These are phyloP conservation scores for Mastacembelus armatus DNA, from an alignment of 2,797 vertebrate genomes.

Conservation along the genomic window DNA sequence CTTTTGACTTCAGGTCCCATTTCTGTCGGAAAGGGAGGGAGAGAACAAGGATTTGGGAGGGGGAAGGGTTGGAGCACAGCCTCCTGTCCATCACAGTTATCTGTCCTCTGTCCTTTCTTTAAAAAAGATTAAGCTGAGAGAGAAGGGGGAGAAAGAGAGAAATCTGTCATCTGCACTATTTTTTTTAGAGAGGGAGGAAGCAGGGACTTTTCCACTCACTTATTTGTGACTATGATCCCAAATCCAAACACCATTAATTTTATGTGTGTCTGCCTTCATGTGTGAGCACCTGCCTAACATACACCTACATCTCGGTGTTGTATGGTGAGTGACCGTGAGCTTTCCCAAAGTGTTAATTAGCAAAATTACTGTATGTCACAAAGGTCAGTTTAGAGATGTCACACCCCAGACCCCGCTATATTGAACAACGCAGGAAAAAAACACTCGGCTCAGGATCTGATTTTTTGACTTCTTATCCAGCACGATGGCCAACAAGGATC, in stretches of 20 bases:
- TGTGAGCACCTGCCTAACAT: slow-evolving; percentile 46
- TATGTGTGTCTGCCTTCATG: slow-evolving; percentile 42
- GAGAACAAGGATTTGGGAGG: background rate
- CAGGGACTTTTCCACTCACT: slow-evolving; percentile 84
- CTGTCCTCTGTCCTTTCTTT: slow-evolving; percentile 68
- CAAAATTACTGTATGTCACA: slow-evolving; percentile 64
- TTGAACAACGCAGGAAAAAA: slow-evolving; percentile 55
- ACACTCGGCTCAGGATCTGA: slow-evolving; percentile 71
- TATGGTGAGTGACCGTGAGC: slow-evolving; percentile 27
- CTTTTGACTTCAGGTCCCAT: slow-evolving; percentile 65
- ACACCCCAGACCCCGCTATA: slow-evolving; percentile 25
- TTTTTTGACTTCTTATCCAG: slow-evolving; percentile 47
- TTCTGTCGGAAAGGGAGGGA: slow-evolving; percentile 47
- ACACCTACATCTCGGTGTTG: slow-evolving; percentile 55
- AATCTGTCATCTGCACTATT: slow-evolving; percentile 83
- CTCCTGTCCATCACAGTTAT: slow-evolving; percentile 60
- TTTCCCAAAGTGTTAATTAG: slow-evolving; percentile 58
- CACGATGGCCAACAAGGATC: slow-evolving; percentile 9
- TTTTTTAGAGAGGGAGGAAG: slow-evolving; percentile 77
- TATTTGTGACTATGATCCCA: slow-evolving; percentile 72
- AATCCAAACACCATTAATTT: slow-evolving; percentile 48
- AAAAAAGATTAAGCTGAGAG: slow-evolving; percentile 46
- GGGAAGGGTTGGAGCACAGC: slow-evolving; percentile 31
- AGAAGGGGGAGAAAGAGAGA: slow-evolving; percentile 48
- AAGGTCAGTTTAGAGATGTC: slow-evolving; percentile 59